Conservation (phyloP, 2,113 vertebrate species). For the Ursus arctos region DNA sequence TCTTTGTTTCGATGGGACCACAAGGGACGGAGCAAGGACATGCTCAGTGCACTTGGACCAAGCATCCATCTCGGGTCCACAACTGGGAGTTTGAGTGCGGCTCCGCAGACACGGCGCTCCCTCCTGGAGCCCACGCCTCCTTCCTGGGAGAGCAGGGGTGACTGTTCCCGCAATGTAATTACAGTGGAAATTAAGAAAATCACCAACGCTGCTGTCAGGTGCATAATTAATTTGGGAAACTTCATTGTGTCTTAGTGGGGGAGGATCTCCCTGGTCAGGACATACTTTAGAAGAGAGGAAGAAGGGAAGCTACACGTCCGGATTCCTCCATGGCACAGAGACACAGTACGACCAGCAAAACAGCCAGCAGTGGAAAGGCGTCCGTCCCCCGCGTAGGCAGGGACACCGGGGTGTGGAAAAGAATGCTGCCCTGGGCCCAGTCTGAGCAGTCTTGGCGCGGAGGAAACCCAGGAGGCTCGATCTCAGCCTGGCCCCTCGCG, state of each 20-base stretch:
- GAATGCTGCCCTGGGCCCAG: too few species aligned
- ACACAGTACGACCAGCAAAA: accelerated
- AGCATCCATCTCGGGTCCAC: neutral
- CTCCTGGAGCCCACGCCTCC: neutral
- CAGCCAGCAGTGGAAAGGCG: accelerated
- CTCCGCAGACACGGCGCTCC: accelerated
- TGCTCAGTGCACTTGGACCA: accelerated
- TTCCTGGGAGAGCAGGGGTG: slow-evolving; percentile 40
- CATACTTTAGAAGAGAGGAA: neutral
- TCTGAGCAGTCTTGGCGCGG: accelerated
- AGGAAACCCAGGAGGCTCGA: accelerated
- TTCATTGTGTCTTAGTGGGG: slow-evolving; percentile 20
- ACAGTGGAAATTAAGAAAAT: slow-evolving; percentile 68
- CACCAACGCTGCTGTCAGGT: slow-evolving; percentile 34
- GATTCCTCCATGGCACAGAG: neutral
- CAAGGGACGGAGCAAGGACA: accelerated
- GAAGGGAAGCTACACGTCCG: neutral
- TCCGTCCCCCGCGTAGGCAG: neutral
- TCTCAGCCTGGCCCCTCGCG: too few species aligned
- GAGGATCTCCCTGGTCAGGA: neutral
- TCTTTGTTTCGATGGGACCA: accelerated
- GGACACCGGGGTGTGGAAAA: accelerated
- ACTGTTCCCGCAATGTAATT: slow-evolving; percentile 53
- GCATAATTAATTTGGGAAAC: slow-evolving; percentile 64
- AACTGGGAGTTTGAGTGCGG: accelerated